Evolutionary conservation across 1,140 invertebrate species (phyloP).

Genomic region (Araneus ventricosus): DNA sequence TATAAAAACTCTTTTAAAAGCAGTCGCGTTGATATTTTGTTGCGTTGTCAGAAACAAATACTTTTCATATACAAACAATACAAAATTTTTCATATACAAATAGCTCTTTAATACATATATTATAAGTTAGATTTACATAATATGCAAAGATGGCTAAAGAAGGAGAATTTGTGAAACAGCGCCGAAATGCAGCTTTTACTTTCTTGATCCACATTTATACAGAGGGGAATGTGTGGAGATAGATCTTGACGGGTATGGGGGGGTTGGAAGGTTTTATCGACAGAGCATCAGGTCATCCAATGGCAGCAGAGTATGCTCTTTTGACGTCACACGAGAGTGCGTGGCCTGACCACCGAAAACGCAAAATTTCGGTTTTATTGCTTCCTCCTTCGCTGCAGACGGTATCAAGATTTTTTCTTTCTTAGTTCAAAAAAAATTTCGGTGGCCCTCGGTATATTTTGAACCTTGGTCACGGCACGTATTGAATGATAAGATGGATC

Average conservation of each 20-base stretch:
- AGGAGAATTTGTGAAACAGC: background rate
- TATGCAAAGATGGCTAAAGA: too few relatives aligned
- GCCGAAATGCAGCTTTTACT: background rate
- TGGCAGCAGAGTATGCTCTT: background rate
- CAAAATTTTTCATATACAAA: too few relatives aligned
- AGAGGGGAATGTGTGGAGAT: background rate
- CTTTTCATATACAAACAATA: too few relatives aligned
- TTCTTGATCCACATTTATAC: background rate
- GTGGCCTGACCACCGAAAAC: conserved; percentile 38
- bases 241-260: background rate
- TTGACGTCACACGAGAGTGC: conserved; percentile 39
- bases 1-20: too few relatives aligned
- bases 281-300: conserved; percentile 45
- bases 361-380: conserved; percentile 43
- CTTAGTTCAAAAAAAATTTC: background rate
- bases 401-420: background rate
- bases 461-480: conserved; percentile 44
- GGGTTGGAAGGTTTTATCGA: conserved; percentile 26
- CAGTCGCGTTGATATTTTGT: too few relatives aligned
- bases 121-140: too few relatives aligned
- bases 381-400: background rate
- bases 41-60: too few relatives aligned
- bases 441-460: background rate
- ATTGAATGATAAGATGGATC: conserved; percentile 49
- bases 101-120: too few relatives aligned